Conservation (phyloP, 2,888 invertebrate species). For the Alloplasta piceator region DNA sequence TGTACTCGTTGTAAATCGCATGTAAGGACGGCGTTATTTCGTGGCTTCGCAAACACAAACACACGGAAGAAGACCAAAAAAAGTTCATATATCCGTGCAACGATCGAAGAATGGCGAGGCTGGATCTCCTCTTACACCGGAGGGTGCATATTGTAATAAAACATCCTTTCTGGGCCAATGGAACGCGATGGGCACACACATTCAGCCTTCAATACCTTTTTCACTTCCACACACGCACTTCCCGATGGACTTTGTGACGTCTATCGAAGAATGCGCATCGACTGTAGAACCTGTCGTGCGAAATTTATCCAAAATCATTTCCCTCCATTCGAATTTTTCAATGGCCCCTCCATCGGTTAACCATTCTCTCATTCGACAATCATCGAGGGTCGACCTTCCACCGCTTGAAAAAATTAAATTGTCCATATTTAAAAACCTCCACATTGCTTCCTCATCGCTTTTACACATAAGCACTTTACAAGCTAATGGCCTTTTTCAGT, state of each 20-base stretch:
- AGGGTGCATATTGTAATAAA: constrained; percentile 30
- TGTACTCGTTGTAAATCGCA: background rate
- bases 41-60: constrained; percentile 4
- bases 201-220: constrained; percentile 11
- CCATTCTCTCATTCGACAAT: too few species aligned
- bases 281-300: constrained; percentile 36
- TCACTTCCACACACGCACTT: background rate
- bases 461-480: too few species aligned
- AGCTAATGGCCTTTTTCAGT: too few species aligned
- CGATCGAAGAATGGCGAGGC: constrained; percentile 7
- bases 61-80: background rate
- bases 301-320: background rate
- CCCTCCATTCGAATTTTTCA: too few species aligned
- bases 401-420: too few species aligned
- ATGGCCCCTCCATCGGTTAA: too few species aligned
- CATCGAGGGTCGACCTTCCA: too few species aligned
- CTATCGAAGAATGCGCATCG: background rate
- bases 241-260: constrained; percentile 28
- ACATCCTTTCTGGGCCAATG: constrained; percentile 3
- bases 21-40: constrained; percentile 10
- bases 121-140: background rate
- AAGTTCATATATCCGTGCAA: background rate
- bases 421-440: too few species aligned
- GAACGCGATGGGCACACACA: constrained; percentile 12
- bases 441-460: too few species aligned